These are phyloP conservation scores for Ochlodes sylvanus DNA, from an alignment of 2,888 invertebrate genomes.

Conservation along the genomic window DNA sequence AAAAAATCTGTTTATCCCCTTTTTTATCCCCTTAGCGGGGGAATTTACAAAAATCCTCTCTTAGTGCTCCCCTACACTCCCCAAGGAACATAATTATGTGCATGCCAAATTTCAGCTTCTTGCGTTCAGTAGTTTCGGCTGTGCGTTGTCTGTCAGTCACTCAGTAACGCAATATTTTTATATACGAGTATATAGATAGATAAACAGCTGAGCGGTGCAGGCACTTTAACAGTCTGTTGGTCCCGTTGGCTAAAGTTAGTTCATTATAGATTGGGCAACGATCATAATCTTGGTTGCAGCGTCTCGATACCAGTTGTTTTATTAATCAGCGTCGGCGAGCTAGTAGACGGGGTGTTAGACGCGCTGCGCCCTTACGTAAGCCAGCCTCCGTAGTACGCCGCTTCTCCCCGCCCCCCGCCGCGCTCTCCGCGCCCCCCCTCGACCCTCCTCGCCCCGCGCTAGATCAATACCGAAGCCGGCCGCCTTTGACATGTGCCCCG, in stretches of 20 bases:
- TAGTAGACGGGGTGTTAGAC: conserved; percentile 79
- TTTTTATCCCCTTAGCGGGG: too few relatives aligned
- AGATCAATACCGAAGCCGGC: conserved; percentile 83
- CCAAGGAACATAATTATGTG: too few relatives aligned
- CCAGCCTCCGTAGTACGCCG: conserved; percentile 64
- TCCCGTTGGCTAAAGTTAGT: conserved; percentile 53
- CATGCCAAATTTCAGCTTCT: too few relatives aligned
- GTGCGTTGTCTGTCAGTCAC: too few relatives aligned
- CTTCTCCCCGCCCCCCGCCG: conserved; percentile 46
- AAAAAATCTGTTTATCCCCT: too few relatives aligned
- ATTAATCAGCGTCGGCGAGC: conserved; percentile 71
- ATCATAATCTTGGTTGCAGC: conserved; percentile 66
- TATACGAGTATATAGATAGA: too few relatives aligned
- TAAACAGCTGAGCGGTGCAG: conserved; percentile 4
- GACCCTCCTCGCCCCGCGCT: conserved; percentile 55
- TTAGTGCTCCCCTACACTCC: too few relatives aligned
- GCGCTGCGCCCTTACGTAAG: conserved; percentile 79
- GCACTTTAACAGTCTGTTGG: conserved; percentile 9
- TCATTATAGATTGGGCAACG: conserved; percentile 61
- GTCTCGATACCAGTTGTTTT: conserved; percentile 69
- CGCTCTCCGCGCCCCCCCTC: conserved; percentile 31
- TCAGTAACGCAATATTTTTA: too few relatives aligned
- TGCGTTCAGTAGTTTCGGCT: too few relatives aligned
- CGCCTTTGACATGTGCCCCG: conserved; percentile 84
- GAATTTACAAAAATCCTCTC: too few relatives aligned